Conservation (phyloP, 1,140 invertebrate genomes). For the Thereuonema tuberculata region DNA sequence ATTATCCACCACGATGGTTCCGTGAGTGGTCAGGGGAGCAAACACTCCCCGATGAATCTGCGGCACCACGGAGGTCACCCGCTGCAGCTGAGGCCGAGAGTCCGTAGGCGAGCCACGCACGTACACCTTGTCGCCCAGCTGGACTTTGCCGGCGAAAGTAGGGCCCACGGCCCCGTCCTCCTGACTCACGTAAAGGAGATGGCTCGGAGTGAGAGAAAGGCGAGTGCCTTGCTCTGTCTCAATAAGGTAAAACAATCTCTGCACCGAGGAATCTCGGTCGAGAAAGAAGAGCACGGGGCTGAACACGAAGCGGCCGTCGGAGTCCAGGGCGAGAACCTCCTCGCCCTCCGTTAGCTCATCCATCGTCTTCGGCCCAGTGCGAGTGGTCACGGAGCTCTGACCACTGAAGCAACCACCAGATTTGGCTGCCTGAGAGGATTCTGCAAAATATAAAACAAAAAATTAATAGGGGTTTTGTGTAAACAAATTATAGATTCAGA, state of each 20-base stretch:
- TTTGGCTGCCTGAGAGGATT: slow-evolving; percentile 72
- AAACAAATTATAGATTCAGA: no score
- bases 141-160: slow-evolving; percentile 42
- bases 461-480: slow-evolving; percentile 8
- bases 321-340: slow-evolving; percentile 55
- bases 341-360: slow-evolving; percentile 61
- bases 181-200: slow-evolving; percentile 46
- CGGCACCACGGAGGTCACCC: not conserved
- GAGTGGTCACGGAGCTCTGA: slow-evolving; percentile 43
- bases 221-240: slow-evolving; percentile 49
- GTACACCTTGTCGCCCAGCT: slow-evolving; percentile 37
- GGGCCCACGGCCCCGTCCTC: slow-evolving; percentile 26
- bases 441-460: slow-evolving; percentile 46
- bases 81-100: not conserved
- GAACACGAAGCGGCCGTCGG: slow-evolving; percentile 49
- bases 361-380: slow-evolving; percentile 38
- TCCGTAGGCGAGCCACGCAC: slow-evolving; percentile 20
- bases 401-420: slow-evolving; percentile 65
- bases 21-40: slow-evolving; percentile 74
- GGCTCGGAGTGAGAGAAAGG: slow-evolving; percentile 68
- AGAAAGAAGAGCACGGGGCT: slow-evolving; percentile 82
- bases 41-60: slow-evolving; percentile 50
- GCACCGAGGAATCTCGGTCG: slow-evolving; percentile 53
- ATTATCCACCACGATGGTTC: slow-evolving; percentile 79
- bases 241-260: slow-evolving; percentile 53